A percentile compares a stretch with the other conserved stretches of the same genome.
These are phyloP conservation scores for Ageneiosus marmoratus DNA, from an alignment of 2,113 vertebrate genomes.

Conservation along the genomic window DNA sequence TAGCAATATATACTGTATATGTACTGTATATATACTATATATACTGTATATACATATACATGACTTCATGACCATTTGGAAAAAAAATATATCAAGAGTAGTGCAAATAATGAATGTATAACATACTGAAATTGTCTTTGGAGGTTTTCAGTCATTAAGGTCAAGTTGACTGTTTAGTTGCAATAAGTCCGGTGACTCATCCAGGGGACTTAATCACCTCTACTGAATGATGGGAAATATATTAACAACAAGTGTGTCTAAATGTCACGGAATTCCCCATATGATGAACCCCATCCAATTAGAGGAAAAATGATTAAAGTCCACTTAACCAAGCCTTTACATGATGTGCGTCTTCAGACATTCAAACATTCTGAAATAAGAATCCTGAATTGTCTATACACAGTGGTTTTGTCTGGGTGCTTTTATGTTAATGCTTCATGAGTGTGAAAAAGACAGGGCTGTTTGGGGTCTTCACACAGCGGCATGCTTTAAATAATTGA, in stretches of 20 bases:
- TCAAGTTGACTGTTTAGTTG: neutral
- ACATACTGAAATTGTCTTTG: neutral
- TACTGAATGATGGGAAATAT: constrained; percentile 13
- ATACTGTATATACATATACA: too few species aligned
- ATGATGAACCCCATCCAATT: neutral
- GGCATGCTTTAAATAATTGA: constrained; percentile 67
- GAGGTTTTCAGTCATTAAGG: constrained; percentile 4
- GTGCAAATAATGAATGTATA: neutral
- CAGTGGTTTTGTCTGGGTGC: neutral
- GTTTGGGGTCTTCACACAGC: constrained; percentile 56
- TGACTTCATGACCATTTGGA: neutral
- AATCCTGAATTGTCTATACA: neutral
- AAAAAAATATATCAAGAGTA: neutral
- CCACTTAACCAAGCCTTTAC: too few species aligned
- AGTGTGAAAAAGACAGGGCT: constrained; percentile 39
- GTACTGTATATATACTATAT: too few species aligned
- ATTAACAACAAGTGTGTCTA: neutral
- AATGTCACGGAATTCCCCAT: constrained; percentile 15
- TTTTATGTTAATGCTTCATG: constrained; percentile 23
- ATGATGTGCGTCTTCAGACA: neutral
- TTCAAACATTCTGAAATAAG: neutral
- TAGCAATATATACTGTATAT: too few species aligned
- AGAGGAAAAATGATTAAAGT: neutral
- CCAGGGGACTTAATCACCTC: constrained; percentile 2
- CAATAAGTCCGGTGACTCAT: neutral